These are phyloP conservation scores for Phalera bucephala DNA, from an alignment of 2,888 invertebrate genomes.

Conservation along the genomic window DNA sequence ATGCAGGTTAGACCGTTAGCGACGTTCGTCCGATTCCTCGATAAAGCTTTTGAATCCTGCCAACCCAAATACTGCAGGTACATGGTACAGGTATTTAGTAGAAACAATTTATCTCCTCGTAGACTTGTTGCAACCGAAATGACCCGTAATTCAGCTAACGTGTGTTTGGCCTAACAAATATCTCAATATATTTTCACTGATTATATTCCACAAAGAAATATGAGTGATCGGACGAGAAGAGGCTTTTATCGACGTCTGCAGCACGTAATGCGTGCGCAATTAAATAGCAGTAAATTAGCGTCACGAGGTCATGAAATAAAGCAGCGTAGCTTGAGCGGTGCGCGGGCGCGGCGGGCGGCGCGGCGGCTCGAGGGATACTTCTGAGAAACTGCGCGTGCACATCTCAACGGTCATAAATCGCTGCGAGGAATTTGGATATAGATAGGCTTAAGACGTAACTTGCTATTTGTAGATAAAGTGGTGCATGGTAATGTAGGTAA, in stretches of 20 bases:
- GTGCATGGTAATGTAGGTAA: no score
- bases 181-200: no score
- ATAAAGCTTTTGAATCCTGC: no score
- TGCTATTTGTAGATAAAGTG: constrained; percentile 1
- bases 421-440: constrained; percentile 48
- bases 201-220: background rate
- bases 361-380: constrained; percentile 21
- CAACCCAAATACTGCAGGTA: no score
- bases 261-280: constrained; percentile 24
- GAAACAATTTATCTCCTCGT: no score
- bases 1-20: no score
- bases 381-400: constrained; percentile 52
- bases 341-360: constrained; percentile 3
- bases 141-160: no score
- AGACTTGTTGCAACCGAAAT: no score
- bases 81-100: no score
- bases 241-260: constrained; percentile 12
- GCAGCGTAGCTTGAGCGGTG: constrained; percentile 38
- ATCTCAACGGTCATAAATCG: constrained; percentile 49
- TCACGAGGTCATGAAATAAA: constrained; percentile 44
- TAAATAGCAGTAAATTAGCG: constrained; percentile 23
- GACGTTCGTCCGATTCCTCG: no score
- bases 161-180: no score
- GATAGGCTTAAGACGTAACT: constrained; percentile 38
- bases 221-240: constrained; percentile 3